phyloP scores from a whole-genome alignment of 2,888 invertebrate species.

The Lasius platythorax region DNA sequence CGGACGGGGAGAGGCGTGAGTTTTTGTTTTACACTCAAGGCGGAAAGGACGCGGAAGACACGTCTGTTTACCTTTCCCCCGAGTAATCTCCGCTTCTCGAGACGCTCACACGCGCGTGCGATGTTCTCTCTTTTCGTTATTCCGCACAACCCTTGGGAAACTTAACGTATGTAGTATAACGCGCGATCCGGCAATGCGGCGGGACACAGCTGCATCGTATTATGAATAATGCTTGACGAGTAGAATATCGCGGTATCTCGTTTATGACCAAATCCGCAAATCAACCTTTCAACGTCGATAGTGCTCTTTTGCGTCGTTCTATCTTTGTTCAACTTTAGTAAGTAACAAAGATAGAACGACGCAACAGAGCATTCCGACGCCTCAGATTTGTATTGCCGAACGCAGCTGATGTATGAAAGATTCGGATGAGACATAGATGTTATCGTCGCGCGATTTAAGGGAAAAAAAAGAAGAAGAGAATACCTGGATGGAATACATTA shows the following conservation, averaged over 20 bases:
- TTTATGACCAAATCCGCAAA: neutral
- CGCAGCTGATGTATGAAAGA: neutral
- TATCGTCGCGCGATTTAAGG: neutral
- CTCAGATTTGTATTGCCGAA: too few species aligned
- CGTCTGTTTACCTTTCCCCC: slow-evolving; percentile 53
- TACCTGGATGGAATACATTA: neutral
- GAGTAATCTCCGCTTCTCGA: slow-evolving; percentile 52
- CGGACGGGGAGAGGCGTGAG: slow-evolving; percentile 28
- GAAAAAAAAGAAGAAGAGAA: neutral
- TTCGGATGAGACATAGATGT: neutral
- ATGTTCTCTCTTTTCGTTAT: slow-evolving; percentile 38
- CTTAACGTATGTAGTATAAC: slow-evolving; percentile 36
- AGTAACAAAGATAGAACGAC: too few species aligned
- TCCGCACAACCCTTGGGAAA: slow-evolving; percentile 40
- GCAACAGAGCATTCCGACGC: too few species aligned
- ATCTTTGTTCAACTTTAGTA: too few species aligned
- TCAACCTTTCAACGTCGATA: neutral
- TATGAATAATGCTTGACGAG: slow-evolving; percentile 21
- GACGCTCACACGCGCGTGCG: slow-evolving; percentile 39
- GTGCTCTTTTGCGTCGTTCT: too few species aligned
- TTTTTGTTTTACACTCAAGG: slow-evolving; percentile 43
- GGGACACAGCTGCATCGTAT: slow-evolving; percentile 33
- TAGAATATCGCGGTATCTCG: slow-evolving; percentile 1
- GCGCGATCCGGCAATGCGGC: neutral
- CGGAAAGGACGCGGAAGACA: slow-evolving; percentile 50